Evolutionary conservation across 2,113 vertebrate species (phyloP).

Genomic region (Periophthalmus modestus): DNA sequence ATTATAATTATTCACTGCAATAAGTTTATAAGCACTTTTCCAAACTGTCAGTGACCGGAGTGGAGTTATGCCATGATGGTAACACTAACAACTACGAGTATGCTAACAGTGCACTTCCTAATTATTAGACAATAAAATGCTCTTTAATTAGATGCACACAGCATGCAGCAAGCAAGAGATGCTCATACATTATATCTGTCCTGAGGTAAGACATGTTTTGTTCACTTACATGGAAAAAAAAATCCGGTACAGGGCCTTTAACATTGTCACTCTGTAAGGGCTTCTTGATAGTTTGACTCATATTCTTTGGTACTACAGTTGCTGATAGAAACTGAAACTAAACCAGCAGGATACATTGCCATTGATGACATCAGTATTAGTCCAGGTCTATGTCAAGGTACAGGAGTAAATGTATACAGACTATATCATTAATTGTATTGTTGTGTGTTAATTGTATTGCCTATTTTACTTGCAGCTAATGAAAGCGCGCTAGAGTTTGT

Average conservation of each 20-base stretch:
- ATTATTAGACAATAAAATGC: too few species aligned
- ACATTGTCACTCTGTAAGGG: neutral
- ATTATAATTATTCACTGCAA: too few species aligned
- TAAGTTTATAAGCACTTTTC: too few species aligned
- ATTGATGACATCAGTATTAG: constrained; percentile 74
- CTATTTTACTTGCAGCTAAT: constrained; percentile 39
- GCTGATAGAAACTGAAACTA: constrained; percentile 66
- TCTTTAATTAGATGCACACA: too few species aligned
- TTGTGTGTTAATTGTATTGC: neutral
- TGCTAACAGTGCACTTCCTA: too few species aligned
- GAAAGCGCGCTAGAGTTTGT: constrained; percentile 59
- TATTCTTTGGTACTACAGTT: constrained; percentile 50
- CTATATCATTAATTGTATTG: neutral
- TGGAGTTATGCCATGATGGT: too few species aligned
- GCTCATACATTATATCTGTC: too few species aligned
- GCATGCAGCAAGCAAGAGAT: too few species aligned
- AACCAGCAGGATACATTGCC: constrained; percentile 63
- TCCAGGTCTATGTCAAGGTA: constrained; percentile 71
- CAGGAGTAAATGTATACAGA: neutral
- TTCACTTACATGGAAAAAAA: too few species aligned
- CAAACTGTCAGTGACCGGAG: too few species aligned
- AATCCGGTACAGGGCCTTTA: neutral
- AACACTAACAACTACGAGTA: too few species aligned
- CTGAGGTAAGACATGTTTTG: too few species aligned
- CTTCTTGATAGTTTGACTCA: constrained; percentile 5